Percentiles rank a stretch among this genome's conserved stretches.
Conservation (phyloP, 2,888 invertebrate species). For the Ashinkailepas kermadecensis region DNA sequence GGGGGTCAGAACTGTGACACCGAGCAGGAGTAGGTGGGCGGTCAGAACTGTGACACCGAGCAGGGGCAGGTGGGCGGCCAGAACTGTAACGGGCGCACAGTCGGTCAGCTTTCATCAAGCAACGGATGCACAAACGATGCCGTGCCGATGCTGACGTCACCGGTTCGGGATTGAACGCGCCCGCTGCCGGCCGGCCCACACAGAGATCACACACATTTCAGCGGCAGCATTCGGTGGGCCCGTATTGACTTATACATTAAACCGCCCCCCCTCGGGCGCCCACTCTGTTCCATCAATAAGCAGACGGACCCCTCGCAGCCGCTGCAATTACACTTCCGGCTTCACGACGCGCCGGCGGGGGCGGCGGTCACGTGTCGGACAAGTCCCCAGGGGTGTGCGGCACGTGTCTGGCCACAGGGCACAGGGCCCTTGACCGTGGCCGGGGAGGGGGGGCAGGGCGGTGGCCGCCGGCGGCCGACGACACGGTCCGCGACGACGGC, state of each 20-base stretch:
- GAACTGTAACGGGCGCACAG: too few relatives aligned
- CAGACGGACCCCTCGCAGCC: background rate
- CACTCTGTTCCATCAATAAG: constrained; percentile 5
- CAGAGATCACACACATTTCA: background rate
- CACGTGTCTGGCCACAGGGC: background rate
- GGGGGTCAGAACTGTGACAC: too few relatives aligned
- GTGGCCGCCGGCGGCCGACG: too few relatives aligned
- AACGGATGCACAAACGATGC: too few relatives aligned
- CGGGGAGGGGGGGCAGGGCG: too few relatives aligned
- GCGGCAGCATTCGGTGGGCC: background rate
- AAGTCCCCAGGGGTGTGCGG: background rate
- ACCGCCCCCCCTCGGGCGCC: background rate
- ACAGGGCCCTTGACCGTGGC: constrained; percentile 9
- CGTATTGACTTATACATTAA: constrained; percentile 3
- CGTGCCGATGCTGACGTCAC: background rate
- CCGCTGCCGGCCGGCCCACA: background rate
- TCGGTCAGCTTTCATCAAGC: too few relatives aligned
- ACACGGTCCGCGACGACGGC: background rate
- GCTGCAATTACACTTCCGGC: constrained; percentile 15
- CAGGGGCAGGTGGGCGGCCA: too few relatives aligned
- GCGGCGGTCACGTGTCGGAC: background rate
- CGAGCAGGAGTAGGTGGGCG: too few relatives aligned
- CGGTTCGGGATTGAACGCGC: background rate
- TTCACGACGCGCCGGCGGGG: too few relatives aligned
- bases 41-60: too few relatives aligned